Base-by-base conservation (phyloP, 2,888 invertebrate species). In the Sipunculus nudus region DNA sequence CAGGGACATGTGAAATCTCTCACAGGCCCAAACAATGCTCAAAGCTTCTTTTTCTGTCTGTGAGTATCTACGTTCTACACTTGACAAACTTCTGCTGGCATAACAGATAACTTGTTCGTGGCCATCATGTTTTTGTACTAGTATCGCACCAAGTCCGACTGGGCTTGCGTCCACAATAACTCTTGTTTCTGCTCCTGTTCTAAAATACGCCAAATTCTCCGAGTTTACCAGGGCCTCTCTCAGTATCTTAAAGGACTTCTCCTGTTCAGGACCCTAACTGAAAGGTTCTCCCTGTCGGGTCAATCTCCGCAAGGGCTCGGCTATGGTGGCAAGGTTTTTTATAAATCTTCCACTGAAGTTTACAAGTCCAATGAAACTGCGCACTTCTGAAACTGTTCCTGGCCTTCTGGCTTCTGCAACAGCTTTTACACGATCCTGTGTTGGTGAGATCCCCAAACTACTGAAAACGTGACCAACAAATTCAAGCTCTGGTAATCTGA, bases 281-380 rank as follows among this genome's bases (percentile, higher is more conserved):
- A 67, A 72, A 28, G 55, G 46, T 2, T 26, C 43, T 35, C 65
- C 59, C 31, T 70, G 58, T 21, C 56, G 49, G n/a, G 70, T 68
- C 13, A 73, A 59, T 13, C 53, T 49, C 28, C 70, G 55, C 8
- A 75, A 49, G 1, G 75, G 74, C 41, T 59, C 70, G 3, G 64
- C 49, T 8, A 66, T 46, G 21, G 65, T 61, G 16, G 70, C 58
- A 43, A 63, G 69, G 28, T 67, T 38, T 21, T 52, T 54, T 8
- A 74, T 75, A 38, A 75, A 75, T 38, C 63, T 41, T 3, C 67
- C 56, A 38, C 57, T 48, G 49, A 71, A 72, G 38, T 67, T 69
- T 6, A 61, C 60, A 67, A 73, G 66, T 13, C 69, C 75, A 1
- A 70, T 54, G 25, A 75, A 62, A 45, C 63, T 65, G 10, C 57